Evolutionary conservation across 2,888 invertebrate species (phyloP).

Genomic region (Nomada fucata): DNA sequence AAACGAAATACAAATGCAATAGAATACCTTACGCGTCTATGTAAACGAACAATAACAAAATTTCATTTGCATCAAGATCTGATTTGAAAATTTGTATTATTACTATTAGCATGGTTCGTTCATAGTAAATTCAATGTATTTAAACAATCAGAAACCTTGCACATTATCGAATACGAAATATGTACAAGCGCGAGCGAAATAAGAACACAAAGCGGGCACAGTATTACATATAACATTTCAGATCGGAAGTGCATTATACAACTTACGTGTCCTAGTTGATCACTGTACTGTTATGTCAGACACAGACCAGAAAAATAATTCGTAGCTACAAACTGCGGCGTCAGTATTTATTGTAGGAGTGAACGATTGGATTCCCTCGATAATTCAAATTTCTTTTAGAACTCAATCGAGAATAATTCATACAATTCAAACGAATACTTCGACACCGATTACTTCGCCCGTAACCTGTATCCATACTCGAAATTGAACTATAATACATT

Average conservation of each 20-base stretch:
- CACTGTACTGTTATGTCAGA: constrained; percentile 36
- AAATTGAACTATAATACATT: not conserved
- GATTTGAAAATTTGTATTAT: not conserved
- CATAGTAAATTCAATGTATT: not conserved
- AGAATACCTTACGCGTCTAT: constrained; percentile 2
- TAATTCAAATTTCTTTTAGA: not conserved
- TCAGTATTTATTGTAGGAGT: no score
- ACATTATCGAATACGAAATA: constrained; percentile 9
- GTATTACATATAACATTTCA: constrained; percentile 30
- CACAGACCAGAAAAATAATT: not conserved
- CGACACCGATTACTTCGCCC: not conserved
- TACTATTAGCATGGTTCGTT: no score
- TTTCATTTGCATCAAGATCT: not conserved
- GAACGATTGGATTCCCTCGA: no score
- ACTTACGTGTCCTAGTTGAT: constrained; percentile 42
- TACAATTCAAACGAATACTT: not conserved
- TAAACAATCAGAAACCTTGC: no score
- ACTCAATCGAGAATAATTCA: constrained; percentile 7
- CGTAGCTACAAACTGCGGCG: no score
- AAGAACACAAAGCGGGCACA: constrained; percentile 16
- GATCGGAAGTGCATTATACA: constrained; percentile 40
- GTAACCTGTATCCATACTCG: not conserved
- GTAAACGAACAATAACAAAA: not conserved
- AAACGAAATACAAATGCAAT: constrained; percentile 34
- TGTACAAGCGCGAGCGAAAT: not conserved